Evolutionary conservation across 2,797 vertebrate species (phyloP).

Genomic region (Xiphorhynchus erythropygius): DNA sequence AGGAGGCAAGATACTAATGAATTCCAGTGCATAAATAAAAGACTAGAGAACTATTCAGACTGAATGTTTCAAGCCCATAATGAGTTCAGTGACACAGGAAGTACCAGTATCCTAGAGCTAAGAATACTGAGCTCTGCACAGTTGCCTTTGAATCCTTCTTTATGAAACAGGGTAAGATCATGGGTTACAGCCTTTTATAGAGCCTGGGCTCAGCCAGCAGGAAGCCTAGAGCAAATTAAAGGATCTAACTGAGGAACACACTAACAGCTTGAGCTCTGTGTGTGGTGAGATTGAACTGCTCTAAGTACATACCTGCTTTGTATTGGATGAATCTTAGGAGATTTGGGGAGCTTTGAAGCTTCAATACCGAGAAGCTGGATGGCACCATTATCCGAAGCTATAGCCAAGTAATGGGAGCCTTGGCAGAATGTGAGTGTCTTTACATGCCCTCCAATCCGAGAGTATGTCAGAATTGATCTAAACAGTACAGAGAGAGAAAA

Average conservation of each 20-base stretch:
- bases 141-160: neutral
- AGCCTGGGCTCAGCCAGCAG: neutral
- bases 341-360: slow-evolving; percentile 92
- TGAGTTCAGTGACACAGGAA: neutral
- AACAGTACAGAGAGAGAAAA: neutral
- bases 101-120: neutral
- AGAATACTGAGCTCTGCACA: neutral
- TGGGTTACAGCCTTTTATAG: neutral
- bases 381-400: slow-evolving; percentile 92
- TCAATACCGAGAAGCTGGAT: slow-evolving; percentile 94
- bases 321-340: slow-evolving; percentile 93
- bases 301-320: slow-evolving; percentile 86
- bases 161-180: neutral
- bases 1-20: neutral
- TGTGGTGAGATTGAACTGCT: neutral
- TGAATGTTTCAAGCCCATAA: neutral
- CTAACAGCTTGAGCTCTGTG: neutral
- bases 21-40: neutral
- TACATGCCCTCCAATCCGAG: slow-evolving; percentile 89
- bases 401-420: slow-evolving; percentile 92
- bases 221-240: neutral
- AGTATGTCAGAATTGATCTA: slow-evolving; percentile 94
- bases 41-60: neutral
- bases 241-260: neutral
- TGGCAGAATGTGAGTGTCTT: slow-evolving; percentile 96